Base-by-base conservation (phyloP, 35 echinoderm and acorn worm genomes). In the Stichopus chloronotus region DNA sequence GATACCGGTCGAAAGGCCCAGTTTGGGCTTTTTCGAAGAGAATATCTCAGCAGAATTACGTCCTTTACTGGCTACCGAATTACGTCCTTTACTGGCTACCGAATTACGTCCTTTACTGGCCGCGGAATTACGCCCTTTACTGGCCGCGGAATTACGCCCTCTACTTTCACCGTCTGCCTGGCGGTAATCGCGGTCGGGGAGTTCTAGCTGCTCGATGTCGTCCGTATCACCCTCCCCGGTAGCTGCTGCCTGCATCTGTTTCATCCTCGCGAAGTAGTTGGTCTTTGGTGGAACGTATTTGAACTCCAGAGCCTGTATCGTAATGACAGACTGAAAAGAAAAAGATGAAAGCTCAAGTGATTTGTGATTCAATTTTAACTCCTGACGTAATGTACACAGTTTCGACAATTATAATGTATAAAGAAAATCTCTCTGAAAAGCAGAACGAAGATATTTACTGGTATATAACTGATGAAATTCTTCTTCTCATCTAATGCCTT, bases 101-200 rank as follows among this genome's bases (percentile, higher is more conserved):
- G 85, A 87, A 58, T 87, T 87, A 23, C 85, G 54, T 21, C 85
- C 85, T 58, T 57, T 16, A 57, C 85, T 87, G n/a, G n/a, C 30
- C 52, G 19, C 82, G 1, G 76, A 78, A 9, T 43, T 21, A 17
- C 80, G 14, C 5, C 86, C 61, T 57, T 88, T 55, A 19, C 86
- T 88, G 5, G 86, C 86, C 2, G 86, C 86, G 19, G 86, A 88
- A 58, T 88, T 88, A 24, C 86, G 55, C 25, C 86, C 86, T 58
- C 86, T 17, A 57, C 86, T 88, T 16, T 88, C 86, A 30, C 86
- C 86, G 25, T 88, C 86, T 22, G 86, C 86, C 11, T 88, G 86
- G 25, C 86, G 86, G 11, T 88, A 88, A 20, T 88, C 86, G 23
- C 86, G 54, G 23, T 88, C 58, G 24, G 58, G 86, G 22, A 61